Conservation (phyloP, 2,888 invertebrate species). For the Drosophila stalkeri region DNA sequence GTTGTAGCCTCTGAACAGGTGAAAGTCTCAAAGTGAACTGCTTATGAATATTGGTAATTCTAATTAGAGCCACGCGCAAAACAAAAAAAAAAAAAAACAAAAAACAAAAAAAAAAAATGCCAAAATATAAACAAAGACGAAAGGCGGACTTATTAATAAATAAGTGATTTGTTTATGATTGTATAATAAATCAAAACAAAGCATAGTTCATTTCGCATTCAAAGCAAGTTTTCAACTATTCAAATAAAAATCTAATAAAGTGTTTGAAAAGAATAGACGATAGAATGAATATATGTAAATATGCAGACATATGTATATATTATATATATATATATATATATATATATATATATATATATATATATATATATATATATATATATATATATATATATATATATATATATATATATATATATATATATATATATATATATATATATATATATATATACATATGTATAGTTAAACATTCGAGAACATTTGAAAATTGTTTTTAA, state of each 20-base stretch:
- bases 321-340: background rate
- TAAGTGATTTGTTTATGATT: conserved; percentile 28
- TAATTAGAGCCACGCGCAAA: conserved; percentile 31
- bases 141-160: conserved; percentile 6
- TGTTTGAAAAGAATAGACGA: conserved; percentile 10
- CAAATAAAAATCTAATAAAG: background rate
- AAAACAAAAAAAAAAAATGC: background rate
- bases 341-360: no score
- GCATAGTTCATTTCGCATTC: conserved; percentile 25
- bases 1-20: background rate
- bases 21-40: conserved; percentile 18
- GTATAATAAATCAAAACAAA: conserved; percentile 37
- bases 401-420: background rate
- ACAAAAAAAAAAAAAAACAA: background rate
- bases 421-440: background rate
- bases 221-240: background rate
- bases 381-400: background rate
- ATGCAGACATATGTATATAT: background rate
- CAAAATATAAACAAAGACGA: background rate
- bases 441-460: background rate
- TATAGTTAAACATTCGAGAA: background rate
- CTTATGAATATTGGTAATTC: background rate
- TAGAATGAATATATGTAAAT: background rate
- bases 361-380: background rate
- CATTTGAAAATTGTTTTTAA: background rate